A percentile compares a stretch with the other conserved stretches of the same genome.
Conservation (phyloP, 2,113 vertebrate species). For the Hippocampus mohnikei region DNA sequence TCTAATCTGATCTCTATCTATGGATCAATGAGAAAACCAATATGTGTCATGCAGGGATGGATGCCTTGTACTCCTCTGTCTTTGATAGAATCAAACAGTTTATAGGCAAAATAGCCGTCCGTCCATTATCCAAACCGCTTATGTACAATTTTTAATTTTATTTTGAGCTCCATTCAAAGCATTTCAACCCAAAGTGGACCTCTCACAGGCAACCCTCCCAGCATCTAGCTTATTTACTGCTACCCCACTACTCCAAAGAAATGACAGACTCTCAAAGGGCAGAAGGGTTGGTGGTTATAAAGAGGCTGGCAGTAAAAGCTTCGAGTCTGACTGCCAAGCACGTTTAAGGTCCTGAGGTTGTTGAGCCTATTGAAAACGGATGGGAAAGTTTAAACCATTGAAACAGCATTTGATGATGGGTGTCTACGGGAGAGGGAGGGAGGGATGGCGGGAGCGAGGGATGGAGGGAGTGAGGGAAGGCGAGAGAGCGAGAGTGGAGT, state of each 20-base stretch:
- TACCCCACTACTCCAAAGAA: conserved; percentile 47
- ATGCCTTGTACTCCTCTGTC: conserved; percentile 35
- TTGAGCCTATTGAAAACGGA: conserved; percentile 64
- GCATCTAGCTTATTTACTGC: conserved; percentile 46
- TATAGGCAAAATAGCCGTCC: not conserved
- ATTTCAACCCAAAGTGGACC: conserved; percentile 39
- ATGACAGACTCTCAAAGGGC: conserved; percentile 50
- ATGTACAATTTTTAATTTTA: conserved; percentile 16
- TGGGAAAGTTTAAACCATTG: conserved; percentile 65
- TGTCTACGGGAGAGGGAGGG: conserved; percentile 19
- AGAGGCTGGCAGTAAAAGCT: conserved; percentile 64
- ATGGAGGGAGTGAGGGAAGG: conserved; percentile 23
- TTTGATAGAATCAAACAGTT: conserved; percentile 44
- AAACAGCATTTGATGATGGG: conserved; percentile 57
- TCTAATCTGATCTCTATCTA: not conserved
- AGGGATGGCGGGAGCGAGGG: conserved; percentile 7
- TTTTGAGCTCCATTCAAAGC: conserved; percentile 43
- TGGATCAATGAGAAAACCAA: conserved; percentile 18
- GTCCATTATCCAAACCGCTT: too few species aligned
- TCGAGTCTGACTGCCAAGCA: conserved; percentile 60
- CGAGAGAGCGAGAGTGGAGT: conserved; percentile 17
- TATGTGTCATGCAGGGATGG: conserved; percentile 8
- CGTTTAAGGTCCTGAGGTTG: conserved; percentile 57
- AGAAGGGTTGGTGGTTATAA: conserved; percentile 51
- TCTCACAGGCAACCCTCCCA: conserved; percentile 40